phyloP scores from a whole-genome alignment of 2,888 invertebrate genomes.

The Polyploca ridens region DNA sequence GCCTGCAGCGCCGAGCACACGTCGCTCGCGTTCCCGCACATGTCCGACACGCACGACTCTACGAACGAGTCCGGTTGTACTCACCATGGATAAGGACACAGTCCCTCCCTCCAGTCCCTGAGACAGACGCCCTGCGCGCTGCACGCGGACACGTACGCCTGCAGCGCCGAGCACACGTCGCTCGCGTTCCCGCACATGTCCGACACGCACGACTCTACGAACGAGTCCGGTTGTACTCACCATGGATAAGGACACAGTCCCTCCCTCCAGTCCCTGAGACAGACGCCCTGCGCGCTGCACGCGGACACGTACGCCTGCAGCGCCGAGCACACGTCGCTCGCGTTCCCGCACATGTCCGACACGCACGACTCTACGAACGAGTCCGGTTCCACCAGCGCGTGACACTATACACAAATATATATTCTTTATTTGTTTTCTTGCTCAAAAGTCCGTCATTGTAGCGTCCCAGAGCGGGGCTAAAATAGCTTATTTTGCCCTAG shows the following conservation, averaged over 20 bases:
- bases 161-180: constrained; percentile 86
- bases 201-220: constrained; percentile 88
- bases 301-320: constrained; percentile 90
- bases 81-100: constrained; percentile 88
- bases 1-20: constrained; percentile 88
- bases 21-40: constrained; percentile 66
- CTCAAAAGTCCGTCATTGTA: too few species aligned
- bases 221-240: constrained; percentile 67
- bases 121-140: constrained; percentile 88
- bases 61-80: constrained; percentile 17
- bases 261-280: constrained; percentile 87
- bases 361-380: too few species aligned
- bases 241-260: constrained; percentile 88
- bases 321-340: constrained; percentile 85
- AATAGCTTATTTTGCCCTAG: too few species aligned
- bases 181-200: constrained; percentile 86
- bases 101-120: constrained; percentile 85
- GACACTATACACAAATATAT: constrained; percentile 80
- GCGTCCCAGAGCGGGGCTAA: too few species aligned
- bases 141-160: constrained; percentile 90
- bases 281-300: constrained; percentile 89
- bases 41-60: too few species aligned
- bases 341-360: constrained; percentile 48
- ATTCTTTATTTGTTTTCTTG: too few species aligned
- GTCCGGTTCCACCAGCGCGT: constrained; percentile 88